These are phyloP conservation scores for Oplegnathus fasciatus DNA, from an alignment of 2,113 vertebrate genomes.

Conservation along the genomic window DNA sequence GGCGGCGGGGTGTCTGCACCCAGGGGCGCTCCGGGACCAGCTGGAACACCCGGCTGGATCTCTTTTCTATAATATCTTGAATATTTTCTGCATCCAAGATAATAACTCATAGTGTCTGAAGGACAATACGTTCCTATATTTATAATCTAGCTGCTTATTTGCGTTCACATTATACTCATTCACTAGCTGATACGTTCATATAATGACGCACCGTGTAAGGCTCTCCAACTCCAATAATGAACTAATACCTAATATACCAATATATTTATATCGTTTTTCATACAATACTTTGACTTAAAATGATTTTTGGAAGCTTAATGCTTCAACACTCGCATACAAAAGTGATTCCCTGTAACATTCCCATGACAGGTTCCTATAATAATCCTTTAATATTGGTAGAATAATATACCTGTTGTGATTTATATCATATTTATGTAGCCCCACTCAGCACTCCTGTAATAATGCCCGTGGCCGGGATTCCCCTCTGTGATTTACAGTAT, in stretches of 20 bases:
- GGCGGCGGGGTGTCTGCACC: neutral
- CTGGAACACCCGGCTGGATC: neutral
- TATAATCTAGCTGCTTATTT: no score
- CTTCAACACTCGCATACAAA: neutral
- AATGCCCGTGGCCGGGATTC: neutral
- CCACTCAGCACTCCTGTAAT: neutral
- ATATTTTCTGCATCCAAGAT: neutral
- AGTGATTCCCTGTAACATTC: neutral
- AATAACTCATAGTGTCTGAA: neutral
- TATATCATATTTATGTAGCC: neutral
- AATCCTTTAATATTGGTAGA: neutral
- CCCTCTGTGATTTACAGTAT: slow-evolving; percentile 4
- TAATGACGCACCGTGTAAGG: neutral
- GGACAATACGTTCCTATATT: neutral
- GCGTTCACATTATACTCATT: no score
- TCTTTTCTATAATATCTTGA: neutral
- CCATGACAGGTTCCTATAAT: neutral
- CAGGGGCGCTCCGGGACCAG: neutral
- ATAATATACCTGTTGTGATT: neutral
- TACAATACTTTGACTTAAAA: neutral
- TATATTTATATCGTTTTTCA: neutral
- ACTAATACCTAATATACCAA: neutral
- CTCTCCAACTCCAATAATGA: neutral
- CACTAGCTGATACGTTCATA: neutral
- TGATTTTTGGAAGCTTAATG: neutral